phyloP scores from a whole-genome alignment of 2,113 vertebrate species.

The Boleophthalmus pectinirostris region DNA sequence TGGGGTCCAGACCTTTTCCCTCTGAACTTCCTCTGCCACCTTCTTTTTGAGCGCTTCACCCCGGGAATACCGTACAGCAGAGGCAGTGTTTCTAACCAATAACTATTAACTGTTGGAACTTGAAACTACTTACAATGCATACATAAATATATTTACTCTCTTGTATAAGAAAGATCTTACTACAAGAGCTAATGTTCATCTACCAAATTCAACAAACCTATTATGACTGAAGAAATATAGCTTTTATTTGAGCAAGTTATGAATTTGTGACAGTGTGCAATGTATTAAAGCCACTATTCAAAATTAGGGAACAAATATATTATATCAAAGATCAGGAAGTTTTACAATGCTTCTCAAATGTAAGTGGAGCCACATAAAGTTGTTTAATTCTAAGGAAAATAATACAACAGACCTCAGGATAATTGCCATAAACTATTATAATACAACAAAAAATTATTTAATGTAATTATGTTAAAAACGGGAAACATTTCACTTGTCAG shows the following conservation, averaged over 20 bases:
- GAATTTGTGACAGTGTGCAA: background rate
- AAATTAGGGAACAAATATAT: background rate
- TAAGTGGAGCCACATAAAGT: background rate
- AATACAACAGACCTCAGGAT: background rate
- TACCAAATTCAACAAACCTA: background rate
- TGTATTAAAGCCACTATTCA: background rate
- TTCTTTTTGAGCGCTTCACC: slow-evolving; percentile 38
- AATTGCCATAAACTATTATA: background rate
- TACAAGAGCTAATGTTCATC: background rate
- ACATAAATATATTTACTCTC: background rate
- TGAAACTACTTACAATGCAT: background rate
- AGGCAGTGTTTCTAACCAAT: slow-evolving; percentile 29
- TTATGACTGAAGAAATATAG: background rate
- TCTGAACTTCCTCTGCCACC: slow-evolving; percentile 53
- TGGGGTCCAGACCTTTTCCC: slow-evolving; percentile 28
- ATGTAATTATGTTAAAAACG: background rate
- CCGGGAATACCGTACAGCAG: slow-evolving; percentile 17
- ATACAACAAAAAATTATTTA: background rate
- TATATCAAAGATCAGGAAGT: background rate
- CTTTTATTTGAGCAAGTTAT: background rate
- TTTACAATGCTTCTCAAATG: background rate
- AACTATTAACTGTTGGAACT: background rate
- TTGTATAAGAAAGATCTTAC: background rate
- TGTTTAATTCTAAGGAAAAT: background rate
- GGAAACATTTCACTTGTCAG: background rate